Conservation (phyloP, 2,797 vertebrate species). For the Benthosema pterotum region DNA sequence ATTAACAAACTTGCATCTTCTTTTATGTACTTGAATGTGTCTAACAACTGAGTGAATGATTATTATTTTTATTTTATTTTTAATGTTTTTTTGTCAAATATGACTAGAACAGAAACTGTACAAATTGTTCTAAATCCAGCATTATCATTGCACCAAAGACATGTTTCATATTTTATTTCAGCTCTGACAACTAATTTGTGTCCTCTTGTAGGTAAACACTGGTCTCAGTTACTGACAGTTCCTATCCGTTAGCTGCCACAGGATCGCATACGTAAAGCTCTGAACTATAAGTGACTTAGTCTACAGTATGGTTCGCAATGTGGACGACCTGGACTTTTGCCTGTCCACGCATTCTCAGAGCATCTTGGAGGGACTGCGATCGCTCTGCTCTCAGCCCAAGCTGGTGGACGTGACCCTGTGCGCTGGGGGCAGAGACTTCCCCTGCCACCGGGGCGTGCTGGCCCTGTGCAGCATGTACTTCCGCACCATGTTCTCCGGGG, state of each 20-base stretch:
- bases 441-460: conserved; percentile 91
- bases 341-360: conserved; percentile 91
- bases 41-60: conserved; percentile 9
- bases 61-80: too few species aligned
- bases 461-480: conserved; percentile 96
- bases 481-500: conserved; percentile 91
- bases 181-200: conserved; percentile 19
- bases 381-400: conserved; percentile 87
- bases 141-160: not conserved
- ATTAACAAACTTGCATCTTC: conserved; percentile 13
- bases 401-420: conserved; percentile 89
- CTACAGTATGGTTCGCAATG: conserved; percentile 98
- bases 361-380: conserved; percentile 88
- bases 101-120: conserved; percentile 18
- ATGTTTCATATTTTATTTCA: not conserved
- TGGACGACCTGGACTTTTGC: conserved; percentile 94
- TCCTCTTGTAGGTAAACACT: conserved; percentile 56
- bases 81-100: conserved; percentile 25
- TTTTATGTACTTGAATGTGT: not conserved
- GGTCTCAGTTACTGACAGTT: conserved; percentile 16
- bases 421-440: conserved; percentile 85
- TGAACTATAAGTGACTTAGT: conserved; percentile 24
- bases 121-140: conserved; percentile 7
- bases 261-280: conserved; percentile 11
- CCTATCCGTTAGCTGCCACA: conserved; percentile 8